Percentiles rank a stretch among this genome's conserved stretches.
phyloP scores from a whole-genome alignment of 2,113 vertebrate genomes.

The Pelvicachromis taeniatus region DNA sequence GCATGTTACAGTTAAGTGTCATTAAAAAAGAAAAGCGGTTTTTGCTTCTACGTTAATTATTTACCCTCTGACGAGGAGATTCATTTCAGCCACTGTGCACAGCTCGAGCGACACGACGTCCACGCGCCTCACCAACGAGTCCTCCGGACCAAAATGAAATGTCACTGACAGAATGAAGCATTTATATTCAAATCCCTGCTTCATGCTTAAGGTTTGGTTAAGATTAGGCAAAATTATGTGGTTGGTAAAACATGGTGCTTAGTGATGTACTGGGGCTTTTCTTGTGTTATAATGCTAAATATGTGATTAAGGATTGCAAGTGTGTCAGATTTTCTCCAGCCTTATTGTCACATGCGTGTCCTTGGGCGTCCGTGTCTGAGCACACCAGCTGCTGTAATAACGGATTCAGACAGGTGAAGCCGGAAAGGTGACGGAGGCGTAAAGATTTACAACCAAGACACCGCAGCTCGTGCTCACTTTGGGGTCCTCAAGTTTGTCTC shows the following conservation, averaged over 20 bases:
- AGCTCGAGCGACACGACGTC: background rate
- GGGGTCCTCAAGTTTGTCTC: no score
- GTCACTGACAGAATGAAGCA: accelerated
- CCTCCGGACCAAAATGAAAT: background rate
- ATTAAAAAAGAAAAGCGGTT: accelerated
- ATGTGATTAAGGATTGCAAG: accelerated
- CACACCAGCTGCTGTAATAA: no score
- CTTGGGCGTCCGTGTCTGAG: no score
- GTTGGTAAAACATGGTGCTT: background rate
- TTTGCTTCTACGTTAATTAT: background rate
- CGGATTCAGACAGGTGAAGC: no score
- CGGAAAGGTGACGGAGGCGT: no score
- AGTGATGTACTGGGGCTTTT: no score
- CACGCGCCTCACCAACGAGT: background rate
- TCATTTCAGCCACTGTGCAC: background rate
- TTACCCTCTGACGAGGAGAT: background rate
- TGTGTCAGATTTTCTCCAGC: no score
- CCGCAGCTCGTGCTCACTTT: no score
- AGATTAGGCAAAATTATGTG: accelerated
- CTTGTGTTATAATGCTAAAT: background rate
- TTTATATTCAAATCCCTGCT: background rate
- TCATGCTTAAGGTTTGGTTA: background rate
- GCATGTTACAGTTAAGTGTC: background rate
- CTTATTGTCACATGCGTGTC: no score
- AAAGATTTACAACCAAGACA: no score